These are phyloP conservation scores for Melanostigma gelatinosum DNA, from an alignment of 2,113 vertebrate genomes.

Conservation along the genomic window DNA sequence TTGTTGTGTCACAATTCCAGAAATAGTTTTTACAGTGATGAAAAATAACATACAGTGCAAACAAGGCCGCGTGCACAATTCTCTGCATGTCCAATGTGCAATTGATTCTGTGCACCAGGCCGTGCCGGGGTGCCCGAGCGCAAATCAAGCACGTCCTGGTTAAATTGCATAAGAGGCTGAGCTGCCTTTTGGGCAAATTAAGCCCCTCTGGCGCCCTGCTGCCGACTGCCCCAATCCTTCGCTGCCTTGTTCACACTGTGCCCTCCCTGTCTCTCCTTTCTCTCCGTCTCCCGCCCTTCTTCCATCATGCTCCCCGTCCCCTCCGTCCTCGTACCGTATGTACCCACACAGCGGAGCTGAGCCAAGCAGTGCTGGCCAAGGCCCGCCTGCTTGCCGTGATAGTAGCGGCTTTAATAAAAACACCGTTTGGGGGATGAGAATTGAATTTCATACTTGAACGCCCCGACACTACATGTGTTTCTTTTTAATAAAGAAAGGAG, in stretches of 20 bases:
- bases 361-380: slow-evolving; percentile 68
- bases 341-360: slow-evolving; percentile 65
- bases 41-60: slow-evolving; percentile 47
- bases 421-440: slow-evolving; percentile 81
- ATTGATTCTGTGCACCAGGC: slow-evolving; percentile 69
- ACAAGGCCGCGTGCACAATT: slow-evolving; percentile 49
- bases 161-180: slow-evolving; percentile 78
- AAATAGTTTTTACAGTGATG: slow-evolving; percentile 34
- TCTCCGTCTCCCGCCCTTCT: slow-evolving; percentile 29
- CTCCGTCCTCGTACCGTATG: slow-evolving; percentile 67
- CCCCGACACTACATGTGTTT: slow-evolving; percentile 82
- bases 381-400: slow-evolving; percentile 78
- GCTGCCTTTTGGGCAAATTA: slow-evolving; percentile 74
- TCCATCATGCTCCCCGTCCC: slow-evolving; percentile 31
- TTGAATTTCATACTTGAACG: slow-evolving; percentile 86
- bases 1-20: slow-evolving; percentile 38
- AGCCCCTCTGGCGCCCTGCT: slow-evolving; percentile 66
- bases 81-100: slow-evolving; percentile 52
- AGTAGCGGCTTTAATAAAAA: slow-evolving; percentile 83
- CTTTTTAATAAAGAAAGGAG: slow-evolving; percentile 82
- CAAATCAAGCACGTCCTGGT: slow-evolving; percentile 71
- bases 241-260: slow-evolving; percentile 54
- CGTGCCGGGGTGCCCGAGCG: slow-evolving; percentile 39
- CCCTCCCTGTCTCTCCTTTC: slow-evolving; percentile 29
- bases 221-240: slow-evolving; percentile 64